Conservation (phyloP, 2,888 invertebrate genomes). For the Pelosia muscerda region DNA sequence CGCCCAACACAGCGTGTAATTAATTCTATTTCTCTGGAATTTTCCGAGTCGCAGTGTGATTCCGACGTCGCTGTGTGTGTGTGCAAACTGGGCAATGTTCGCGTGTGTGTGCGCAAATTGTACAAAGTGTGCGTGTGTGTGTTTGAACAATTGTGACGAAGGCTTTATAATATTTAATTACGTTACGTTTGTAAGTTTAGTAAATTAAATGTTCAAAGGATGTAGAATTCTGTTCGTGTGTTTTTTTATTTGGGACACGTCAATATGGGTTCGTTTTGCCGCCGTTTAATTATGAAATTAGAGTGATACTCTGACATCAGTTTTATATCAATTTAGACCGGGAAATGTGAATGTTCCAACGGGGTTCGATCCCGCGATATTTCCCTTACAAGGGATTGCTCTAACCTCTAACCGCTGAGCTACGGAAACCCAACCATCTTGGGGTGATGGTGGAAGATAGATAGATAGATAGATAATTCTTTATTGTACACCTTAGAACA, state of each 20-base stretch:
- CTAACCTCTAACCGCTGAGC: too few species aligned
- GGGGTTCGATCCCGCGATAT: too few species aligned
- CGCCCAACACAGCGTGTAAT: slow-evolving; percentile 63
- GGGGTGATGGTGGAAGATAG: too few species aligned
- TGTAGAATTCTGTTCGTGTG: background rate
- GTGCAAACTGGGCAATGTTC: slow-evolving; percentile 15
- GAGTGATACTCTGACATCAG: too few species aligned
- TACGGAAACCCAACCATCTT: too few species aligned
- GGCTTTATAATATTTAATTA: slow-evolving; percentile 7
- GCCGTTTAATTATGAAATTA: too few species aligned
- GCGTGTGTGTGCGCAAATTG: slow-evolving; percentile 6
- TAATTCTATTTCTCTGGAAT: slow-evolving; percentile 70
- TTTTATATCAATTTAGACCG: too few species aligned
- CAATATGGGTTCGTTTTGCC: background rate
- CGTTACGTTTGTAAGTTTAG: slow-evolving; percentile 11
- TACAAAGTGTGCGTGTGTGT: slow-evolving; percentile 22
- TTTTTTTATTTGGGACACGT: background rate
- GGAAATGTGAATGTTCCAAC: too few species aligned
- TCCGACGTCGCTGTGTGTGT: slow-evolving; percentile 31
- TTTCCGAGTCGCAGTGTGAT: slow-evolving; percentile 47
- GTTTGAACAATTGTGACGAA: slow-evolving; percentile 11
- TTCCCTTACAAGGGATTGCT: too few species aligned
- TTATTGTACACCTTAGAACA: too few species aligned
- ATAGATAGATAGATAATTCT: too few species aligned
- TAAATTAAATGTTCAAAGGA: slow-evolving; percentile 3